Conservation (phyloP, 2,797 vertebrate genomes). For the Novumbra hubbsi region DNA sequence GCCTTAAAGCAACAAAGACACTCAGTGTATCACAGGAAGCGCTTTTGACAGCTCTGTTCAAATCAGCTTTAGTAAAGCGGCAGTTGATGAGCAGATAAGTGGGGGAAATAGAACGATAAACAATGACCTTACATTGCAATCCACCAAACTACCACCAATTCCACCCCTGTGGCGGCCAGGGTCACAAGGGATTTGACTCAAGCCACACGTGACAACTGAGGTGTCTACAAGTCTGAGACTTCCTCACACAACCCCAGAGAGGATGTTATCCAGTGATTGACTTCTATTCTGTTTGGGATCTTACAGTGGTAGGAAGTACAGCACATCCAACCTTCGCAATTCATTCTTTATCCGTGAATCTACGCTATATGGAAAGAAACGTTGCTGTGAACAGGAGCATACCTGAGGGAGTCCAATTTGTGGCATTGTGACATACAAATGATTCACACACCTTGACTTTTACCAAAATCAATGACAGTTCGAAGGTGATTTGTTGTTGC, state of each 20-base stretch:
- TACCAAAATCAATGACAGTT: neutral
- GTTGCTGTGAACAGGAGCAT: neutral
- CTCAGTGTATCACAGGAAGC: neutral
- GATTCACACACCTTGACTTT: neutral
- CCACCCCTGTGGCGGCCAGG: neutral
- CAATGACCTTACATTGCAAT: slow-evolving; percentile 7
- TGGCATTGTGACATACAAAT: neutral
- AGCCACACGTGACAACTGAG: neutral
- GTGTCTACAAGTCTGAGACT: neutral
- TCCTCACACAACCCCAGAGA: neutral
- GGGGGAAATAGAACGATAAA: neutral
- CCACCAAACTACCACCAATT: neutral
- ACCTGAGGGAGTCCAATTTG: neutral
- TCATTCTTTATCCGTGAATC: neutral
- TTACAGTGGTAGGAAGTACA: neutral
- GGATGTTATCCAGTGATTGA: neutral
- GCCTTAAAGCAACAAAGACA: neutral
- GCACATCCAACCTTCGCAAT: neutral
- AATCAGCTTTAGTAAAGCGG: slow-evolving; percentile 20
- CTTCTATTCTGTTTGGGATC: neutral
- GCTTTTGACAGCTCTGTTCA: slow-evolving; percentile 21
- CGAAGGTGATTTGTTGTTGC: neutral
- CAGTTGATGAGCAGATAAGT: neutral
- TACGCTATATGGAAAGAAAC: neutral
- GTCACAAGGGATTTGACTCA: neutral